phyloP scores from a whole-genome alignment of 2,888 invertebrate species.

The Ischnura elegans region DNA sequence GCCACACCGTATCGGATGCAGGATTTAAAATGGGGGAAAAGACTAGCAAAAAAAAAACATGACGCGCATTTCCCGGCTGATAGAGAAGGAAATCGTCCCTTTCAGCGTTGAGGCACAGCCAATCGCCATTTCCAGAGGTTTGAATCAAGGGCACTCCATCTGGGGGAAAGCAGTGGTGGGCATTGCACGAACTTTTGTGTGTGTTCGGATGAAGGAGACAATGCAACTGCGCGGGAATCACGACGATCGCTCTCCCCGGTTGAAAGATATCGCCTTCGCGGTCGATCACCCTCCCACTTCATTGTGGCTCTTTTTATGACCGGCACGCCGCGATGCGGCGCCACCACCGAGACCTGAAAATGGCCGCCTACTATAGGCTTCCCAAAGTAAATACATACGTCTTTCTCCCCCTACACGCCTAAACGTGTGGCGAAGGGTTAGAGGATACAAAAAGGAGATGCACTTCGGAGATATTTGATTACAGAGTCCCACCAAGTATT shows the following conservation, averaged over 20 bases:
- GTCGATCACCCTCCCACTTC: not conserved
- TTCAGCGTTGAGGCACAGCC: not conserved
- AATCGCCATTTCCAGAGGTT: not conserved
- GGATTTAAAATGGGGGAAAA: too few relatives aligned
- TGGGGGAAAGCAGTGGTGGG: not conserved
- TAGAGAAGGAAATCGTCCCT: not conserved
- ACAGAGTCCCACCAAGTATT: too few relatives aligned
- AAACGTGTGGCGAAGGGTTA: too few relatives aligned
- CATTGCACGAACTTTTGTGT: not conserved
- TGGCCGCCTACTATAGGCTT: not conserved
- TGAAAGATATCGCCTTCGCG: not conserved
- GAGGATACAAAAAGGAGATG: too few relatives aligned
- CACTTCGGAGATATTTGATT: too few relatives aligned
- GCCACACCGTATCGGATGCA: too few relatives aligned
- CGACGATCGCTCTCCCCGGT: not conserved
- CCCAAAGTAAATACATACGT: too few relatives aligned
- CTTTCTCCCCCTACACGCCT: too few relatives aligned
- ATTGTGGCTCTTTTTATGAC: not conserved
- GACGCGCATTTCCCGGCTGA: too few relatives aligned
- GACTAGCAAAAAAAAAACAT: too few relatives aligned
- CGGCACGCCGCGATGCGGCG: not conserved
- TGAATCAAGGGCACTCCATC: not conserved
- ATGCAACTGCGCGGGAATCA: not conserved
- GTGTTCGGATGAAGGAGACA: not conserved
- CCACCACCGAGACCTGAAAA: not conserved